Percentiles rank a stretch among this genome's conserved stretches.
Conservation (phyloP, 2,888 invertebrate genomes). For the Yponomeuta evonymella region DNA sequence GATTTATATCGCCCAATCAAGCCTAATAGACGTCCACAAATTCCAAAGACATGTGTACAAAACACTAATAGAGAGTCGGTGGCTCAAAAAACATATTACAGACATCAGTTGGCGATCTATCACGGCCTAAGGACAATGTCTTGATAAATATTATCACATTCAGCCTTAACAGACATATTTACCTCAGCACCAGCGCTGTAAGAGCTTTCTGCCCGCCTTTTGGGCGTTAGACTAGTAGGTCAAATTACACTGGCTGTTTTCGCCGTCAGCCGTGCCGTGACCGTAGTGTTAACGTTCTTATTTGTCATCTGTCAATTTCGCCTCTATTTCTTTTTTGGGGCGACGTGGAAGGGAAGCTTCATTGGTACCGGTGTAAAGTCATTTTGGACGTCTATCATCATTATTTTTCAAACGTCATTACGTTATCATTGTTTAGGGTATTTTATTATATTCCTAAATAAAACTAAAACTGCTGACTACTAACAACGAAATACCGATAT, state of each 20-base stretch:
- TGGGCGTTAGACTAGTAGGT: slow-evolving; percentile 27
- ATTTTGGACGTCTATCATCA: slow-evolving; percentile 56
- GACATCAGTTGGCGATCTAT: slow-evolving; percentile 57
- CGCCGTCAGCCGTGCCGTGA: slow-evolving; percentile 36
- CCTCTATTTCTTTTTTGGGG: slow-evolving; percentile 69
- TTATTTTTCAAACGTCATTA: slow-evolving; percentile 47
- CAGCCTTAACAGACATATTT: slow-evolving; percentile 66
- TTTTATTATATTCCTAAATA: neutral
- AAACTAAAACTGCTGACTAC: too few relatives aligned
- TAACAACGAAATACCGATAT: too few relatives aligned
- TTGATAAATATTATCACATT: slow-evolving; percentile 73
- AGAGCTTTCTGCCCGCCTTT: slow-evolving; percentile 35
- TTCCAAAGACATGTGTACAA: slow-evolving; percentile 3
- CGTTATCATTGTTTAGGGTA: neutral
- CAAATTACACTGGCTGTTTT: slow-evolving; percentile 36
- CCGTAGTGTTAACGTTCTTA: slow-evolving; percentile 68
- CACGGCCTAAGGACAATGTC: slow-evolving; percentile 72
- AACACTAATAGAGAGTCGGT: slow-evolving; percentile 22
- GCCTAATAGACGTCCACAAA: neutral
- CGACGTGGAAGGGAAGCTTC: slow-evolving; percentile 66
- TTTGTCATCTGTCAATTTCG: slow-evolving; percentile 75
- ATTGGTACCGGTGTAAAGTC: slow-evolving; percentile 23
- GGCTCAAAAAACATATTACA: slow-evolving; percentile 51
- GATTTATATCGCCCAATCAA: neutral
- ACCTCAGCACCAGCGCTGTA: slow-evolving; percentile 39